phyloP scores from a whole-genome alignment of 2,888 invertebrate species.

The Orthonevra nobilis region DNA sequence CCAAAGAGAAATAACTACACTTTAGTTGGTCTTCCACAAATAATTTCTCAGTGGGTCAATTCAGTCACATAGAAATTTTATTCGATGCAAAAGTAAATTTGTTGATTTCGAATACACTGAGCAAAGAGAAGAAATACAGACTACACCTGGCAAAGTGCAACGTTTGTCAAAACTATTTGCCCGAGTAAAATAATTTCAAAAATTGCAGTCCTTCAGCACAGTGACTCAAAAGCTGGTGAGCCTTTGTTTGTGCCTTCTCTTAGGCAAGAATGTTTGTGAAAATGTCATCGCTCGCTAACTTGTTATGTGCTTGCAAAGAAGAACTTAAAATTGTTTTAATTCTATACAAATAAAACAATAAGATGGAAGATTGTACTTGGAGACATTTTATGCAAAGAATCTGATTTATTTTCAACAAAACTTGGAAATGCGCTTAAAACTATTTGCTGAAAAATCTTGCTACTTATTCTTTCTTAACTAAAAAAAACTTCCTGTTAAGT shows the following conservation, averaged over 20 bases:
- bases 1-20: slow-evolving; percentile 32
- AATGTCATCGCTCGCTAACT: slow-evolving; percentile 22
- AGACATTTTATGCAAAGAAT: too few species aligned
- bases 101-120: slow-evolving; percentile 51
- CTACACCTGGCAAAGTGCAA: slow-evolving; percentile 21
- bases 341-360: too few species aligned
- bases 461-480: too few species aligned
- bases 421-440: too few species aligned
- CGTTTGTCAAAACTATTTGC: slow-evolving; percentile 46
- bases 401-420: too few species aligned
- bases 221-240: not conserved
- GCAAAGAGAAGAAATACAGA: slow-evolving; percentile 1
- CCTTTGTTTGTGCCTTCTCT: not conserved
- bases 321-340: too few species aligned
- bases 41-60: slow-evolving; percentile 11
- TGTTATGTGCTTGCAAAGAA: too few species aligned
- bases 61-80: slow-evolving; percentile 35
- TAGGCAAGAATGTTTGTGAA: not conserved
- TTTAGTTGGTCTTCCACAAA: slow-evolving; percentile 54
- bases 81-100: slow-evolving; percentile 60
- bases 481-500: too few species aligned
- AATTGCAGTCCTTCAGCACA: slow-evolving; percentile 45
- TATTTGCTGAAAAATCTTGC: too few species aligned
- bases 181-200: slow-evolving; percentile 41
- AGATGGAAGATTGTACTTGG: too few species aligned